phyloP scores from a whole-genome alignment of 2,113 vertebrate species.

The Progne subis region DNA sequence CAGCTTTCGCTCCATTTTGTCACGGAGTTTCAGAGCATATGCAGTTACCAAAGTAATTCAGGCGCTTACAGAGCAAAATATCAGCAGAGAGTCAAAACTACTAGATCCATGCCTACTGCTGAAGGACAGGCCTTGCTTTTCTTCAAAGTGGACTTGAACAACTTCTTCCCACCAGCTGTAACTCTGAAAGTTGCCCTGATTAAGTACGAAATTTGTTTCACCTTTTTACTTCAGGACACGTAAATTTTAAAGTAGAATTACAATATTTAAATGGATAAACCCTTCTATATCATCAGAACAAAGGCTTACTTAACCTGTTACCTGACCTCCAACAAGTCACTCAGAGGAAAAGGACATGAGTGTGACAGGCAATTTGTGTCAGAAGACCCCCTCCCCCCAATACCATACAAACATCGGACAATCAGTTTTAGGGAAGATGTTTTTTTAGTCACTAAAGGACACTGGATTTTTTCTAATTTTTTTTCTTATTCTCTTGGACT shows the following conservation, averaged over 20 bases:
- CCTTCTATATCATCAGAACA: not conserved
- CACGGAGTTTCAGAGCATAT: not conserved
- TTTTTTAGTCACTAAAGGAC: not conserved
- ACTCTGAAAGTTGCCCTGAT: not conserved
- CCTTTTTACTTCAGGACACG: not conserved
- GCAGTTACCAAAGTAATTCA: not conserved
- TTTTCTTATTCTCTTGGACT: not conserved
- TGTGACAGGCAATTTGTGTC: fast-evolving
- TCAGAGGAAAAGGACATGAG: not conserved
- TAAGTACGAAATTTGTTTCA: not conserved
- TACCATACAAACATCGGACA: not conserved
- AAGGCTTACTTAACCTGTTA: not conserved
- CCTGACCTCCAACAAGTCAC: not conserved
- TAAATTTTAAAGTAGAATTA: not conserved
- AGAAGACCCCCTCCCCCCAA: not conserved
- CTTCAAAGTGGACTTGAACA: not conserved
- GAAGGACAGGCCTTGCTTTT: not conserved
- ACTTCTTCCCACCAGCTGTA: not conserved
- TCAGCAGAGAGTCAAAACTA: not conserved
- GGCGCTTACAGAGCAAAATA: not conserved
- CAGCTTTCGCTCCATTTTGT: not conserved
- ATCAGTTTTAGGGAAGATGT: not conserved
- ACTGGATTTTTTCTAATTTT: not conserved
- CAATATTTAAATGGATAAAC: not conserved
- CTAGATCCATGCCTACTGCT: not conserved